Evolutionary conservation across 2,113 vertebrate genomes (phyloP).

Genomic region (Oryzias woworae): DNA sequence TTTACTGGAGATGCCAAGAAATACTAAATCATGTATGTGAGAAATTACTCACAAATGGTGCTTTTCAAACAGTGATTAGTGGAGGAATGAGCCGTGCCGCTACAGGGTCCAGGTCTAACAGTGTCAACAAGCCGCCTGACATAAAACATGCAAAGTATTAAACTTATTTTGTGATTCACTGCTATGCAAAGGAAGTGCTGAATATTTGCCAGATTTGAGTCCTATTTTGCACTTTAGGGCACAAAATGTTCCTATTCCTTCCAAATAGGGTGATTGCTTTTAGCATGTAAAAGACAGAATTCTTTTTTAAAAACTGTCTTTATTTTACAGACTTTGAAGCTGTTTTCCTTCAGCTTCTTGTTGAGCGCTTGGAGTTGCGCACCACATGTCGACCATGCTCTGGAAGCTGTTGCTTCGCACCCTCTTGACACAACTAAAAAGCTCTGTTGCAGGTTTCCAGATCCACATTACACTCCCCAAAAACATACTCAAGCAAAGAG

Average conservation of each 20-base stretch:
- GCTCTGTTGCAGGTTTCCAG: conserved; percentile 37
- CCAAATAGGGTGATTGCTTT: background rate
- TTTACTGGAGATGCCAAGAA: conserved; percentile 36
- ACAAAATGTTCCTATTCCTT: conserved; percentile 9
- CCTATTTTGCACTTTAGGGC: conserved; percentile 15
- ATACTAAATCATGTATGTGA: conserved; percentile 48
- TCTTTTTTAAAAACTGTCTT: too few species aligned
- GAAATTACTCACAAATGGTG: conserved; percentile 63
- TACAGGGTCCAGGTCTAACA: conserved; percentile 25
- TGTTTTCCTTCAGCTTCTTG: too few species aligned
- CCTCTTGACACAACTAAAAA: background rate
- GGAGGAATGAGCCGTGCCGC: conserved; percentile 2
- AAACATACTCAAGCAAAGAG: background rate
- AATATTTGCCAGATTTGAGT: conserved; percentile 17
- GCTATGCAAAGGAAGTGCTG: conserved; percentile 20
- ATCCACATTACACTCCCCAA: background rate
- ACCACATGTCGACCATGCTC: background rate
- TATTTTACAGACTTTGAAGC: too few species aligned
- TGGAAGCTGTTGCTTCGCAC: background rate
- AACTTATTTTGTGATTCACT: conserved; percentile 39
- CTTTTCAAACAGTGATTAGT: conserved; percentile 24
- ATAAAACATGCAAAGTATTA: conserved; percentile 20
- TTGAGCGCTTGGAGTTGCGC: too few species aligned
- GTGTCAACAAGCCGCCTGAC: conserved; percentile 18
- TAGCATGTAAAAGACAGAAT: too few species aligned